Base-by-base conservation (phyloP, 1,140 invertebrate species). In the Aphidius ervi region DNA sequence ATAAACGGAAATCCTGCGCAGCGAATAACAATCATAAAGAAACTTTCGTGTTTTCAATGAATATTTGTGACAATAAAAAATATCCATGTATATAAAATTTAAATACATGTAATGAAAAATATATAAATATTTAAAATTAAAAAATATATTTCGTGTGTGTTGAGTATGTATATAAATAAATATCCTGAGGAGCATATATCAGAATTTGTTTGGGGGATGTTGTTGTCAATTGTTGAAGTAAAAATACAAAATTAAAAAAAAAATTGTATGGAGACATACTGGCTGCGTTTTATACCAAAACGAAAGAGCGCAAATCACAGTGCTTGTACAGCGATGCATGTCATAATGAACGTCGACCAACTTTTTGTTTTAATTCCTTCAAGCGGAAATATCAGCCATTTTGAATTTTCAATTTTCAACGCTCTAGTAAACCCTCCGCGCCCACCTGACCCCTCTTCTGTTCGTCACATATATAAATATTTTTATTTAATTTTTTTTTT, bases 391-490 rank as follows among this genome's bases (percentile, higher is more conserved):
- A 78, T 79, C 77, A 71, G 76, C 77, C 78, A 80, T 80, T 80
- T 80, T 80, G 78, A 79, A 80, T 80, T 80, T 80, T 80, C 78
- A 80, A 80, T 79, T 78, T 78, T 80, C 77, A 79, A 80, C 78
- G 78, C 77, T 80, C 77, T 79, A 80, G 77, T 79, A 80, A 79
- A 73, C 73, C 72, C 66, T 65, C 58, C 52, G 56, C 58, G 53
- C 58, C 52, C 46, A 57, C 56, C 56, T 64, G 53, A 6, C 46
- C 50, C 57, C 50, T 57, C 53, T 46, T 56, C 23, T 6, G 10
- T 43, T n/a, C 41, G 42, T 58, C 49, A 57, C 31, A 56, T 56
- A 9, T 20, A 56, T 31, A 42, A 20, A 43, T 39, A 10, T 9
- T 43, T 43, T n/a, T 1, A 42, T 9, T 7, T 5, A 1, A 40